Evolutionary conservation across 2,113 vertebrate species (phyloP).

Genomic region (Nansenia antarctica): DNA sequence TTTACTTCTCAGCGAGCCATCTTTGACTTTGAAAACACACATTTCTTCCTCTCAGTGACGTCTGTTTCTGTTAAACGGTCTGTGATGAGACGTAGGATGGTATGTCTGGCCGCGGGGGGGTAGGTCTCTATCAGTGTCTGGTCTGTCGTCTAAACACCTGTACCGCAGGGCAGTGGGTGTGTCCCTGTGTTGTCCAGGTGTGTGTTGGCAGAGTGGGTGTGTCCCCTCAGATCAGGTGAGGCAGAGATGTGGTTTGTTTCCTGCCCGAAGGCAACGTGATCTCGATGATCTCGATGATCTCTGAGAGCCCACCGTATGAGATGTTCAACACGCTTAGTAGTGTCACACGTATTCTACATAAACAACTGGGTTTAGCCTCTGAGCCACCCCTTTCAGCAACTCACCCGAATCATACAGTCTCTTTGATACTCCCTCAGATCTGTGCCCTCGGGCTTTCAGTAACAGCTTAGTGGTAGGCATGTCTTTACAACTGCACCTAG

Average conservation of each 20-base stretch:
- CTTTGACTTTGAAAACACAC: no score
- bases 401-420: no score
- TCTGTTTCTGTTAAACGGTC: neutral
- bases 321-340: neutral
- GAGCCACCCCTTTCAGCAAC: no score
- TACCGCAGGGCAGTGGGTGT: constrained; percentile 1
- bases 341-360: neutral
- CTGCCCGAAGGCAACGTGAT: neutral
- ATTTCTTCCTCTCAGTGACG: no score
- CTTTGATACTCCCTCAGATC: no score
- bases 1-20: no score
- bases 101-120: neutral
- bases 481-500: neutral
- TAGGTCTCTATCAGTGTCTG: constrained; percentile 1
- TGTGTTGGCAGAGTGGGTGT: constrained; percentile 52
- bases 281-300: no score
- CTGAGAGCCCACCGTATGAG: neutral
- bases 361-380: no score
- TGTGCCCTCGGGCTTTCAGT: no score
- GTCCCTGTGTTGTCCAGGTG: no score
- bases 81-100: neutral
- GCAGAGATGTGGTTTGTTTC: neutral
- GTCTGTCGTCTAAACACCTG: neutral
- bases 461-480: no score
- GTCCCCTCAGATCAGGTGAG: neutral